phyloP scores from a whole-genome alignment of 1,140 invertebrate species.

The Drosophila bipectinata region DNA sequence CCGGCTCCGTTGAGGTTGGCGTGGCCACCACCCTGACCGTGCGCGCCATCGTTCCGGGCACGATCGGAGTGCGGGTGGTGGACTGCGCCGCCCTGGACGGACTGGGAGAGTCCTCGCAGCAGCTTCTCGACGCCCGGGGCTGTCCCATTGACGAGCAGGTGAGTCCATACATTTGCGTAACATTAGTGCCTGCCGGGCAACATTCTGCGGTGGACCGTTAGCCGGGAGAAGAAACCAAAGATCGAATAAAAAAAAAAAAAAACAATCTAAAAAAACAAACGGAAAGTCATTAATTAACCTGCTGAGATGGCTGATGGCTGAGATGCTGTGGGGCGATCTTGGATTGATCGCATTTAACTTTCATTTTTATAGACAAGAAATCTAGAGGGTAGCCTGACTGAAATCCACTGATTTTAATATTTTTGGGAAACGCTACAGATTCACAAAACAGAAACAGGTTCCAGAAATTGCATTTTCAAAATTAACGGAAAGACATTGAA shows the following conservation, averaged over 20 bases:
- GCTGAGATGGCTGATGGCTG: constrained; percentile 5
- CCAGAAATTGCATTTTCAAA: background rate
- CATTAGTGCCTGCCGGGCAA: constrained; percentile 12
- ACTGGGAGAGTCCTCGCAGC: constrained; percentile 88
- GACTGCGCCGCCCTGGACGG: constrained; percentile 91
- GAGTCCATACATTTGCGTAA: constrained; percentile 62
- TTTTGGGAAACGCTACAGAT: background rate
- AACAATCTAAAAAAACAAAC: constrained; percentile 25
- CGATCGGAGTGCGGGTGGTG: constrained; percentile 88
- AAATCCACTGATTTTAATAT: background rate
- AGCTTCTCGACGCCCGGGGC: constrained; percentile 88
- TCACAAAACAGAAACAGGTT: background rate
- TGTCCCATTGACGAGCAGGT: constrained; percentile 89
- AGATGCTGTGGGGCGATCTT: constrained; percentile 36
- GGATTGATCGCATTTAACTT: constrained; percentile 54
- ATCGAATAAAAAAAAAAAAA: constrained; percentile 8
- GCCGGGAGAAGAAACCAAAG: constrained; percentile 11
- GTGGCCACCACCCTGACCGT: constrained; percentile 88
- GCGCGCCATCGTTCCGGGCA: constrained; percentile 88
- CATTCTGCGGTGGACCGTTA: constrained; percentile 34
- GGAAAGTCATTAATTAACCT: constrained; percentile 61
- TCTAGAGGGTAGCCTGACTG: constrained; percentile 18
- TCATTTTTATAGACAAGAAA: constrained; percentile 48
- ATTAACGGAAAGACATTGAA: background rate
- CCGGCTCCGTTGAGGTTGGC: constrained; percentile 88